Conservation (phyloP, 92 coral and sea anemone species). For the Epizoanthus ramosus region DNA sequence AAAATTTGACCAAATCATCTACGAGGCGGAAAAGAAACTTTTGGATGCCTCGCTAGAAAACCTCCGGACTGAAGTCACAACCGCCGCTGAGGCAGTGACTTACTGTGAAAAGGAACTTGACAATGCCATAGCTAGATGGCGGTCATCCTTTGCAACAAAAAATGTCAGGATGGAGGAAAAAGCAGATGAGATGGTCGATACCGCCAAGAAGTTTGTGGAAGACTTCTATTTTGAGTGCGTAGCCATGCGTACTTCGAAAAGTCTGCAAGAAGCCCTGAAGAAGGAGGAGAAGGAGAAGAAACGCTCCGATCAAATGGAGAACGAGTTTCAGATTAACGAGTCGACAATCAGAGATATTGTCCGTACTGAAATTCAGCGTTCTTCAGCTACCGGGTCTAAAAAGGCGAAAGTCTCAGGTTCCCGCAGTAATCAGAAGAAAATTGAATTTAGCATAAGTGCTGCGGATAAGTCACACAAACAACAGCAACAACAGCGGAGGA, state of each 20-base stretch:
- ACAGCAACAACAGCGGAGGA: not conserved
- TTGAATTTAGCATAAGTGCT: too few relatives aligned
- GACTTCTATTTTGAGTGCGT: conserved; percentile 44
- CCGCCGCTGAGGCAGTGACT: not conserved
- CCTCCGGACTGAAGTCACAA: conserved; percentile 1
- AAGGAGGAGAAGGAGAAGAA: conserved; percentile 41
- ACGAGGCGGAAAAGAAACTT: conserved; percentile 30
- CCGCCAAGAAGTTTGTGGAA: conserved; percentile 39
- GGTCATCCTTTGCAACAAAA: conserved; percentile 10
- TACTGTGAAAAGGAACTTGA: not conserved
- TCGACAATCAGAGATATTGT: conserved; percentile 42
- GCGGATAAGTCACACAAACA: too few relatives aligned
- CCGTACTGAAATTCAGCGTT: conserved; percentile 40
- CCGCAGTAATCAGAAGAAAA: too few relatives aligned
- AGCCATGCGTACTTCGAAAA: conserved; percentile 45
- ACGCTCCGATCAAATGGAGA: conserved; percentile 16
- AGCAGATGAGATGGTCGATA: not conserved
- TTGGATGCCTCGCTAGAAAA: conserved; percentile 30
- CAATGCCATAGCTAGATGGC: conserved; percentile 2
- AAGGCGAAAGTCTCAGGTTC: too few relatives aligned
- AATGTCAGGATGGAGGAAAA: conserved; percentile 4
- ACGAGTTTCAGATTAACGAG: conserved; percentile 38
- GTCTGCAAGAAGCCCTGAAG: conserved; percentile 35
- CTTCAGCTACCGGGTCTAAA: too few relatives aligned
- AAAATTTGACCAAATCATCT: conserved; percentile 48